Evolutionary conservation across 2,888 invertebrate species (phyloP), one percentile per base, ranked within the genome.

Genomic region (Merodon equestris): DNA sequence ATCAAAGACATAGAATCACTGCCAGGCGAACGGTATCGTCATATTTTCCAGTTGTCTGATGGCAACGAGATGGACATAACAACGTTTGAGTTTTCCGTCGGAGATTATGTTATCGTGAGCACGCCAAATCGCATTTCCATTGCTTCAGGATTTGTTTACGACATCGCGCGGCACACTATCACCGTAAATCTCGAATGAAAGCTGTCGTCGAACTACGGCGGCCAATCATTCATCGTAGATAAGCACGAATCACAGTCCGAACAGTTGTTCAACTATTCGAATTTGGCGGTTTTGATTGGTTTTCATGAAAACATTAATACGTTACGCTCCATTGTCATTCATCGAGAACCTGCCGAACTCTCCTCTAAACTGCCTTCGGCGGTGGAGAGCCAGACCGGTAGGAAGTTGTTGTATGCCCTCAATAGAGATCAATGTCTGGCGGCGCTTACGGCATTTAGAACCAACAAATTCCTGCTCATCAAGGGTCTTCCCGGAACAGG

Each of bases 401-500:
- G 70, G 0, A 88, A 90, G 56, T 88, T 96, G 56, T 90, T 97
- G 85, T 90, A 90, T 45, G 85, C 89, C 0, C 89, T 98, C 17
- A 98, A 98, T 89, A 90, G 91, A 13, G 91, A 93, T 63, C 98
- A 99, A 88, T 93, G 93, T 83, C 90, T 92, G 47, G 97, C 97
- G 0, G 92, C 97, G 12, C 86, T 96, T 1, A 93, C 93, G 84
- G 93, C 94, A 0, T 84, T 96, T 1, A 90, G 93, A 60, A 93
- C 95, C 0, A 91, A 94, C 57, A 93, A 96, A 84, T 98, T 95
- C 87, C 90, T 95, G 34, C 90, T 98, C 15, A 93, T 99, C 47
- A 95, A 95, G 86, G 99, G 99, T 12, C 92, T 97, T 90, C 99
- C 99, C 0, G 99, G 98, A 58, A 96, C 97, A 63, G 97, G 97